Percentiles rank a stretch among this genome's conserved stretches.
phyloP scores from a whole-genome alignment of 2,113 vertebrate species.

The Etheostoma cragini region DNA sequence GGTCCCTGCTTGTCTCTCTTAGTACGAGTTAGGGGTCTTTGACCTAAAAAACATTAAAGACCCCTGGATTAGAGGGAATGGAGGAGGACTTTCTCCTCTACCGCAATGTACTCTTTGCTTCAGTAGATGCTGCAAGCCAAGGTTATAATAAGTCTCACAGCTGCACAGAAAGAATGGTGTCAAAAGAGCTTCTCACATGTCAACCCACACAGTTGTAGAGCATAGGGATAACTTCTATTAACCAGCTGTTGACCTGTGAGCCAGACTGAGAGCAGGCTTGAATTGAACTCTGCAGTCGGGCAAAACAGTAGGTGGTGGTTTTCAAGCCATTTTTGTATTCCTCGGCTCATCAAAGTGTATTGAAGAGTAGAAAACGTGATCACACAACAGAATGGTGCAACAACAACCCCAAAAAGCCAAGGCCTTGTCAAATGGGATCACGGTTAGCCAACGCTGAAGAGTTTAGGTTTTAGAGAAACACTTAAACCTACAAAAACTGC shows the following conservation, averaged over 20 bases:
- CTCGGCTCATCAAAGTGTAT: background rate
- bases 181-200: slow-evolving; percentile 5
- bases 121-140: slow-evolving; percentile 18
- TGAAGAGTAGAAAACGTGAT: background rate
- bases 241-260: slow-evolving; percentile 59
- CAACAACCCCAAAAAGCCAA: background rate
- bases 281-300: slow-evolving; percentile 19
- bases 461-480: too few species aligned
- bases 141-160: slow-evolving; percentile 34
- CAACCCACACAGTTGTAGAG: background rate
- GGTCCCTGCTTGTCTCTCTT: too few species aligned
- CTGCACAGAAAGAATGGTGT: slow-evolving; percentile 26
- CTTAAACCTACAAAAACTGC: too few species aligned
- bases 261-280: slow-evolving; percentile 12
- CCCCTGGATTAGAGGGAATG: slow-evolving; percentile 45
- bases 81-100: slow-evolving; percentile 49
- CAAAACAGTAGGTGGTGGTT: slow-evolving; percentile 17
- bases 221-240: slow-evolving; percentile 50
- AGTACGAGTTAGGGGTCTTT: too few species aligned
- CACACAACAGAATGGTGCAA: background rate
- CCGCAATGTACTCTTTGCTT: slow-evolving; percentile 14
- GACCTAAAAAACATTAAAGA: too few species aligned
- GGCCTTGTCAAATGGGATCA: background rate
- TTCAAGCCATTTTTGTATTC: background rate
- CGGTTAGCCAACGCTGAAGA: too few species aligned